phyloP scores from a whole-genome alignment of 2,113 vertebrate species.

The Budorcas taxicolor region DNA sequence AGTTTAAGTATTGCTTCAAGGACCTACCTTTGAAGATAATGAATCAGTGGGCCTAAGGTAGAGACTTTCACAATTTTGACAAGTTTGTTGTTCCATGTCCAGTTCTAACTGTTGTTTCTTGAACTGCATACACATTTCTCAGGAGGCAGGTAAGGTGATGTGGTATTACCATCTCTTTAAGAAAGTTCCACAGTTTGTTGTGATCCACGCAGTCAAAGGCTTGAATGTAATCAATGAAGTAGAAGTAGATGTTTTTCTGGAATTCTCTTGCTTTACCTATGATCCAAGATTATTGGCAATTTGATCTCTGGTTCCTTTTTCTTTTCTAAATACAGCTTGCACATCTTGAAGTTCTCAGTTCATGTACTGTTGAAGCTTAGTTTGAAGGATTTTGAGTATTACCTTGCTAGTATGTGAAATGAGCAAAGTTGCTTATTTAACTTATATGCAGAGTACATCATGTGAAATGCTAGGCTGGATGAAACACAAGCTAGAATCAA shows the following conservation, averaged over 20 bases:
- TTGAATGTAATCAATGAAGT: neutral
- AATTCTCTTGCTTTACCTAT: neutral
- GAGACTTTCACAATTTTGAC: neutral
- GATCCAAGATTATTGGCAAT: neutral
- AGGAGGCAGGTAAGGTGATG: neutral
- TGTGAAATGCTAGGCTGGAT: neutral
- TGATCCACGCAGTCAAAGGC: neutral
- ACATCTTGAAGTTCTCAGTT: neutral
- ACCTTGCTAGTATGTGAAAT: neutral
- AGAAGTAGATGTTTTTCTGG: neutral
- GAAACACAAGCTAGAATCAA: neutral
- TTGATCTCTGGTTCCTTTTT: neutral
- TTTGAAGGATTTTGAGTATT: neutral
- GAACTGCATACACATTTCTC: neutral
- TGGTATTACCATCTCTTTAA: neutral
- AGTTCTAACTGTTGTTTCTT: neutral
- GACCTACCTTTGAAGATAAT: neutral
- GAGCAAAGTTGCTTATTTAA: neutral
- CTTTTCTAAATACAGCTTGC: neutral
- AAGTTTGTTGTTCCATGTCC: neutral
- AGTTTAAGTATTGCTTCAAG: neutral
- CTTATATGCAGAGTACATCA: neutral
- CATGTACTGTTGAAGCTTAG: neutral
- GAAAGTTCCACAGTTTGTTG: neutral
- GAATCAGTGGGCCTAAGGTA: neutral